Conservation (phyloP, 2,888 invertebrate genomes). For the Euzophera pinguis region DNA sequence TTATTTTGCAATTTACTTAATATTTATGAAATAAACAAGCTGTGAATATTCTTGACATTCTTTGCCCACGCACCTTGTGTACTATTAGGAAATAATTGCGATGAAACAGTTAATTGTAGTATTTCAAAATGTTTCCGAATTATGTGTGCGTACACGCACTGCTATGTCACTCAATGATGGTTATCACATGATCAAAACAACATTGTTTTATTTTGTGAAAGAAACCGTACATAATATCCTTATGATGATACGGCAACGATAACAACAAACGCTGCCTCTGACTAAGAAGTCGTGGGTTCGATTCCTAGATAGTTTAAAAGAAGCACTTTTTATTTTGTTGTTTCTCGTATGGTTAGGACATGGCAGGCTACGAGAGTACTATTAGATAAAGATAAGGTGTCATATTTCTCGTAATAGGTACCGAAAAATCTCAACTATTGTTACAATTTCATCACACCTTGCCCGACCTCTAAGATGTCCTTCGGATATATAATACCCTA, state of each 20-base stretch:
- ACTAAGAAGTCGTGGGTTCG: too few species aligned
- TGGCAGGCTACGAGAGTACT: too few species aligned
- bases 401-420: slow-evolving; percentile 19
- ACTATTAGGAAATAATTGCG: slow-evolving; percentile 17
- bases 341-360: too few species aligned
- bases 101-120: slow-evolving; percentile 20
- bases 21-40: slow-evolving; percentile 1
- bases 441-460: slow-evolving; percentile 44
- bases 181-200: slow-evolving; percentile 16
- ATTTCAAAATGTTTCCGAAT: slow-evolving; percentile 33
- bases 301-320: too few species aligned
- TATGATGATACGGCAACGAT: background rate
- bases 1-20: slow-evolving; percentile 2
- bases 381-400: background rate
- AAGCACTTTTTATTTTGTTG: too few species aligned
- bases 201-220: slow-evolving; percentile 13
- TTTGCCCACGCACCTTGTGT: slow-evolving; percentile 18
- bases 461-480: slow-evolving; percentile 39
- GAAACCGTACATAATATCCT: background rate
- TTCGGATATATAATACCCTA: slow-evolving; percentile 48
- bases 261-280: too few species aligned
- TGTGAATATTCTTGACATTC: slow-evolving; percentile 1
- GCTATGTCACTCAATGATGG: slow-evolving; percentile 16
- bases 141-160: slow-evolving; percentile 26
- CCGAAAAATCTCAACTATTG: slow-evolving; percentile 25